Conservation (phyloP, 2,113 vertebrate genomes). For the Notothenia rossii region DNA sequence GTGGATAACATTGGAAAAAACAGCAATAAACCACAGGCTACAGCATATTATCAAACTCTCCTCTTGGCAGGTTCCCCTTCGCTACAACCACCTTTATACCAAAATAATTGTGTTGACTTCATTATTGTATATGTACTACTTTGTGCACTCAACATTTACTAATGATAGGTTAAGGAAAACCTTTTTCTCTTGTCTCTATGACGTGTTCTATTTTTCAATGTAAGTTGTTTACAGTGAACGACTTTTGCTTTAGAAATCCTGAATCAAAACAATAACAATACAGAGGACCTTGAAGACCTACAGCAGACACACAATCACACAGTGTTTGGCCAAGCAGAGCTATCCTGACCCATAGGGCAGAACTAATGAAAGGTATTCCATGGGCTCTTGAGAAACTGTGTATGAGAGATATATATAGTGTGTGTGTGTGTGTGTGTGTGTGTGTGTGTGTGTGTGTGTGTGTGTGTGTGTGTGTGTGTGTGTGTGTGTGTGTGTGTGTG, state of each 20-base stretch:
- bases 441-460: background rate
- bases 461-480: background rate
- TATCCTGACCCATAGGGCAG: slow-evolving; percentile 20
- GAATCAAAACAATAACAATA: background rate
- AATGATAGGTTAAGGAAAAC: background rate
- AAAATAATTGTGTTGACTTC: too few relatives aligned
- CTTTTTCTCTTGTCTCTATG: background rate
- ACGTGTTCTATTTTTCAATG: background rate
- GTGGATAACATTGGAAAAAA: too few relatives aligned
- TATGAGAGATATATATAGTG: background rate
- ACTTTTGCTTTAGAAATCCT: background rate
- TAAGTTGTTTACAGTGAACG: background rate
- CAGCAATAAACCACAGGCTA: too few relatives aligned
- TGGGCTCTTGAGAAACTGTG: slow-evolving; percentile 14
- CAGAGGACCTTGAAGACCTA: slow-evolving; percentile 1
- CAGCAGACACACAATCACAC: background rate
- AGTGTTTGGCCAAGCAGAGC: slow-evolving; percentile 33
- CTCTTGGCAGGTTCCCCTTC: too few relatives aligned
- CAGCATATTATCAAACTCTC: too few relatives aligned
- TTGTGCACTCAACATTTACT: too few relatives aligned
- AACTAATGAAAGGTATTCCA: slow-evolving; percentile 44
- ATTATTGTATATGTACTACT: too few relatives aligned
- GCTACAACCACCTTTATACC: too few relatives aligned
- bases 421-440: background rate
- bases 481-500: background rate